Evolutionary conservation across 1,140 invertebrate species (phyloP), one percentile per base, ranked within the genome.

Genomic region (Delia radicum): DNA sequence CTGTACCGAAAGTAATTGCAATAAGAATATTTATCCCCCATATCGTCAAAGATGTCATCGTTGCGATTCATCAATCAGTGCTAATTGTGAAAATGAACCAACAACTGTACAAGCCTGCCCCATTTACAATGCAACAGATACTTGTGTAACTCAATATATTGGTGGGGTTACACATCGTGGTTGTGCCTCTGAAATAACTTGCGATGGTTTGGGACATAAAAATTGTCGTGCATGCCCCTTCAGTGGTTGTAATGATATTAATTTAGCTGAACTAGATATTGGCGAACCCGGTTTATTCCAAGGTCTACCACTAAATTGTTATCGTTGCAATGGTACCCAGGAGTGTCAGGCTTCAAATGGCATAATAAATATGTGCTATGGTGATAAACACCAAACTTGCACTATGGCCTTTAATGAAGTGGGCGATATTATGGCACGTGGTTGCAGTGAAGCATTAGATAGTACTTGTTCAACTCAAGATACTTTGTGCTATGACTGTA

Each of bases 401-500:
- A 71, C 81, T 26, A 79, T 79, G 7, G 74, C 79, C 6, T 82
- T 85, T 26, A 73, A 78, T 65, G 42, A 69, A 37, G n/a, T 62
- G 6, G 83, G 80, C 0, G 27, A 63, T 13, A 80, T 85, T 5
- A 74, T 78, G 2, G 71, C 77, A 13, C 81, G 83, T 5, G 83
- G 83, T 12, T 85, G 83, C 74, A 85, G 83, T 62, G 83, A 85
- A 61, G 55, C 24, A 13, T 61, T 82, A 12, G 69, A 37, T 13
- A 29, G 55, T 0, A 37, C 1, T 0, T 85, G 83, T 63, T 28
- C 42, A 0, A 65, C 3, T 0, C 26, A 42, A 21, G 75, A 62
- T 0, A 76, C 75, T 1, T 65, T 72, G 0, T 85, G 83, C 77
- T 81, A 81, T 42, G 78, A 82, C 46, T 85, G 83, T 71, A 78